Evolutionary conservation across 2,797 vertebrate species (phyloP), one percentile per base, ranked within the genome.

Genomic region (Staurois parvus): DNA sequence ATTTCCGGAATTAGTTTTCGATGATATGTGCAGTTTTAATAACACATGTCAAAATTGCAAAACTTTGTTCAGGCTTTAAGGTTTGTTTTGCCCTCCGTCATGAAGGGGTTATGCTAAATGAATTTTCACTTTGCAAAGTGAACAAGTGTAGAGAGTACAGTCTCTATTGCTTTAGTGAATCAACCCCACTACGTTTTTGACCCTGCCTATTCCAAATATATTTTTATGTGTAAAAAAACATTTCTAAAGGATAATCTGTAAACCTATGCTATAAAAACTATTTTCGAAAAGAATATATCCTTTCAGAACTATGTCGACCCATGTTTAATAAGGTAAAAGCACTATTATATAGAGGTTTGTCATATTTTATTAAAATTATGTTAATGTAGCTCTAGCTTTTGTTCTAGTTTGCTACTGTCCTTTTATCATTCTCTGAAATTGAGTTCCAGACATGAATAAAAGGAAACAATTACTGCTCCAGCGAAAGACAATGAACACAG

Each of bases 391-490:
- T 68, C 78, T 68, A 11, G 26, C 72, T 72, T 87, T 74, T 68
- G 42, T 76, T 79, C 0, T 76, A 28, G 29, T 76, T 87, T 82
- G 21, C 3, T 70, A 21, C 32, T 17, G 56, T 72, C 56, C 30
- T 81, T 81, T 81, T 37, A 81, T 72, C 79, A 59, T 82, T 64
- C 59, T 42, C 69, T 82, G 80, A 74, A 81, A 82, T 30, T 73
- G 80, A 82, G 52, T 62, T 73, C 68, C 69, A 82, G 80, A 30
- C 52, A 82, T 82, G 70, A 81, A 81, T 72, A 72, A 84, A 84
- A 62, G 67, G 32, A 62, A 84, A 76, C 64, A 59, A 84, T 84
- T 84, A 84, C 59, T 62, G 75, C 70, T 82, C 32, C 32, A 40
- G 76, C 37, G 76, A 84, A 84, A 72, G 68, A 84, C 30, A 73